Conservation (phyloP, 2,113 vertebrate genomes). For the Prolemur simus region DNA sequence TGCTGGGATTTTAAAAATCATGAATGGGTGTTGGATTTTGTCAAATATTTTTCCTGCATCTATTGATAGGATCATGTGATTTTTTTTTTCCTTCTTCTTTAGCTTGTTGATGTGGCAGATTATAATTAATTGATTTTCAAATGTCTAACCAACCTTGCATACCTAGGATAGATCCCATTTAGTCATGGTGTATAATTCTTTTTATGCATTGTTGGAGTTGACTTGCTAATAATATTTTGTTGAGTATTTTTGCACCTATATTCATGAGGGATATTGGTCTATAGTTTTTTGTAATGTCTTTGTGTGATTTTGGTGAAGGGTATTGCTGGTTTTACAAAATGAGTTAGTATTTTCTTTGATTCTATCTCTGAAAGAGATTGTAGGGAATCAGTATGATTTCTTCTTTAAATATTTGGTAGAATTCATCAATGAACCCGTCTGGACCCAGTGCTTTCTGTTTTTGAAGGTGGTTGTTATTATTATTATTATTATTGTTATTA, state of each 20-base stretch:
- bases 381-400: neutral
- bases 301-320: neutral
- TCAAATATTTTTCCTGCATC: neutral
- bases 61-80: neutral
- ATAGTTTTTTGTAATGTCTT: neutral
- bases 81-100: neutral
- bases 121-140: neutral
- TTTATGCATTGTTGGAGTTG: neutral
- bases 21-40: neutral
- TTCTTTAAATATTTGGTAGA: neutral
- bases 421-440: neutral
- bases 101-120: neutral
- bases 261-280: neutral
- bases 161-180: neutral
- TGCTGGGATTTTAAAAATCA: neutral
- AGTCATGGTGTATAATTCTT: neutral
- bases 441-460: neutral
- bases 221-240: neutral
- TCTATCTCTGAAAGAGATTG: neutral
- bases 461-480: neutral
- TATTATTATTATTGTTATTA: too few relatives aligned
- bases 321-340: neutral
- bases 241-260: neutral
- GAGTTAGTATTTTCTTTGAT: neutral
- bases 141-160: neutral